Base-by-base conservation (phyloP, 2,113 vertebrate genomes). In the Caloenas nicobarica region DNA sequence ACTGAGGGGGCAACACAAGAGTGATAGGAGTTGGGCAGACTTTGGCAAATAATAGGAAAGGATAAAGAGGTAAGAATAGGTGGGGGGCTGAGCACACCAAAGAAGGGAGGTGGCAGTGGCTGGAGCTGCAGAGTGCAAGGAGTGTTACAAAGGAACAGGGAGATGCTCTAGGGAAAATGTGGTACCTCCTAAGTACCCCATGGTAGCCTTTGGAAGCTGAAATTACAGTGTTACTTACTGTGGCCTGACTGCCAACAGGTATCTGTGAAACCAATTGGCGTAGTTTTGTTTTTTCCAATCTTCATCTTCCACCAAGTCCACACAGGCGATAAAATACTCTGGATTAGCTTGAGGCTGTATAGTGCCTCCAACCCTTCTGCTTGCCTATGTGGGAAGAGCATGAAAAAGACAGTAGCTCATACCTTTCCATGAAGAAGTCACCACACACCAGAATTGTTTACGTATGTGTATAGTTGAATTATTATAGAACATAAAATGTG, bases 311-410 rank as follows among this genome's bases (percentile, higher is more conserved):
- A 72, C 24, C 34, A 60, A 26, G 31, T 81, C 26, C 48, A 58
- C 14, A 19, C 11, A 51, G 48, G 33, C 0, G 0, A 33, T 48
- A 85, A 53, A 26, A 58, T 9, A 46, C 44, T 46, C 44, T 10
- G 42, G 15, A 29, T 50, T 48, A 51, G 23, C n/a, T 69, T 50
- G 36, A 81, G 61, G 51, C 79, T 82, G 21, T 61, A 14, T 18
- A 11, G 24, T 57, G 19, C 28, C 23, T 79, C n/a, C 60, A 78
- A 78, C 5, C 16, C 19, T 72, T 31, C 17, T 70, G 74, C 28
- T 18, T 57, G 40, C 40, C 46, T 78, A 0, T 42, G n/a, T 9
- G 7, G 28, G 13, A 62, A 58, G 21, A 81, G 7, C 13, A 14
- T 48, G 57, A 60, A 42, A 66, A 84, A 84, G 25, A 16, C 18